Evolutionary conservation across 1,140 invertebrate species (phyloP), one percentile per base, ranked within the genome.

Genomic region (Alviniconcha marisindica): DNA sequence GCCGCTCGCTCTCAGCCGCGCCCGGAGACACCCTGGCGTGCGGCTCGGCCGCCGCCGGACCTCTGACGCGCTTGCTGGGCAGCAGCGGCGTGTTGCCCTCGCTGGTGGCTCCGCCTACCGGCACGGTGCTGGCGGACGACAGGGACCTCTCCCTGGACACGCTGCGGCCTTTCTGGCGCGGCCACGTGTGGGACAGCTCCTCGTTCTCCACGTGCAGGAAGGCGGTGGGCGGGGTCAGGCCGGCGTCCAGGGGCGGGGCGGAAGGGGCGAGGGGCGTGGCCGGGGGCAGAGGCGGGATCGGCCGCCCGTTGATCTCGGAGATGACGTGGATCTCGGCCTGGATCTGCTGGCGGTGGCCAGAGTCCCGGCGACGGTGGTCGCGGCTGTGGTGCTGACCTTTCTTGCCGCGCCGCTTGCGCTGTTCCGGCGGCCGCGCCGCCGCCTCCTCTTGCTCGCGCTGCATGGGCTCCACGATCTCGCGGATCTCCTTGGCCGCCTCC

Each of bases 241-340:
- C 14, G 56, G 28, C 18, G 78, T 15, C 31, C 56, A 38, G 2
- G 78, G 15, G 24, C 31, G 60, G 10, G 40, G 60, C n/a, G 10
- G 77, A 2, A 21, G 78, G 78, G 3, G 40, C 5, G 28, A 80
- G 78, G 0, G 78, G 78, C 14, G 56, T 33, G 78, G 78, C 2
- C n/a, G 78, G 56, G 33, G 78, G 78, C 12, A 80, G 56, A 31
- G 78, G 78, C n/a, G 78, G 78, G 33, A 80, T 60, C 10, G 40
- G 12, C 3, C 56, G 36, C 12, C 60, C 56, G 56, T 42, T 63
- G 78, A 40, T 38, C 36, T 80, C 78, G 1, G 78, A 80, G 40
- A 80, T 80, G 78, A 80, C 56, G 78, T 80, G 78, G 21, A 80
- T 31, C 40, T 80, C 78, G 21, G 78, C 78, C 78, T 80, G 54